Percentiles rank a stretch among this genome's conserved stretches.
Conservation (phyloP, 2,113 vertebrate genomes). For the Jacana jacana region DNA sequence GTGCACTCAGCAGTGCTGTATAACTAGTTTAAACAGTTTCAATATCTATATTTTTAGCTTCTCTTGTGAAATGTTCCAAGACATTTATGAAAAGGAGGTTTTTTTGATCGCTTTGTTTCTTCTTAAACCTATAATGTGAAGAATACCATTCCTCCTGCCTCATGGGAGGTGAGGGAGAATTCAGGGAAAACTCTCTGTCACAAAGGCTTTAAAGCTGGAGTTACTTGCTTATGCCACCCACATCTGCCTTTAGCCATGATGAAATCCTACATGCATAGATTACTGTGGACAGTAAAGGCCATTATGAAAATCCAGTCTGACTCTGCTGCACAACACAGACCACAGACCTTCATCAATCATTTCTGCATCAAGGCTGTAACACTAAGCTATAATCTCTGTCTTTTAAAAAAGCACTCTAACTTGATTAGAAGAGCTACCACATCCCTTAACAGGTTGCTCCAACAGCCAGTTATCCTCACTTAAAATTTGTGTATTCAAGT, state of each 20-base stretch:
- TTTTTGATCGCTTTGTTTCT: neutral
- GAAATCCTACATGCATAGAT: neutral
- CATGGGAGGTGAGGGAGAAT: neutral
- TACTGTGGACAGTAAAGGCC: neutral
- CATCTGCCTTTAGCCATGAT: neutral
- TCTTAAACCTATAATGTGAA: neutral
- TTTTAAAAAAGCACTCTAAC: neutral
- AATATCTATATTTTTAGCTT: constrained; percentile 7
- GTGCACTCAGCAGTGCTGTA: neutral
- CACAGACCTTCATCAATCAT: neutral
- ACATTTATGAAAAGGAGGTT: neutral
- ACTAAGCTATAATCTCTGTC: neutral
- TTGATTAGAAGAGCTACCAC: constrained; percentile 9
- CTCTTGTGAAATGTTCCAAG: neutral
- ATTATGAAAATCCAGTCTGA: neutral
- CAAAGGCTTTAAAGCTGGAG: neutral
- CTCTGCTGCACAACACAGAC: neutral
- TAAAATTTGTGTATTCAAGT: neutral
- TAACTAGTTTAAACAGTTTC: neutral
- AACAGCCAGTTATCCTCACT: neutral
- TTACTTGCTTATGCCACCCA: neutral
- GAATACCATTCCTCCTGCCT: neutral
- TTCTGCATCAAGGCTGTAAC: neutral
- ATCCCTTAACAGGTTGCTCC: neutral
- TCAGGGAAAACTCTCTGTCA: neutral